A percentile compares a stretch with the other conserved stretches of the same genome.
phyloP scores from a whole-genome alignment of 2,113 vertebrate genomes.

The Ailuropoda melanoleuca region DNA sequence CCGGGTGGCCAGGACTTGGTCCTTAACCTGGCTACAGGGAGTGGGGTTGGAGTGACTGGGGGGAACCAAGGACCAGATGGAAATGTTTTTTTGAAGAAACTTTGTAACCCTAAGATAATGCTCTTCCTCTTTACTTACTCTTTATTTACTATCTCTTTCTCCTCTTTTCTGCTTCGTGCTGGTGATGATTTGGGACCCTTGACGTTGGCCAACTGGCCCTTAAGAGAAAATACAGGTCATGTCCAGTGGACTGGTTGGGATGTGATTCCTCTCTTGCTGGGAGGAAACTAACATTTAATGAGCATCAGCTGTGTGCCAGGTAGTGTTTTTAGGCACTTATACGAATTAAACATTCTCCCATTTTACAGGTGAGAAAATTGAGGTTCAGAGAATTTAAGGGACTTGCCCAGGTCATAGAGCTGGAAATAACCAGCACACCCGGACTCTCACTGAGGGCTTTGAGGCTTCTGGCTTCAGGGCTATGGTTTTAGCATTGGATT shows the following conservation, averaged over 20 bases:
- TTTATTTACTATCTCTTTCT: constrained; percentile 60
- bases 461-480: not conserved
- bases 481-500: not conserved
- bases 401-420: not conserved
- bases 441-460: not conserved
- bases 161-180: constrained; percentile 72
- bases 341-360: not conserved
- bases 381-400: not conserved
- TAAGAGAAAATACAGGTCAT: constrained; percentile 59
- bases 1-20: not conserved
- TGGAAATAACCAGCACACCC: not conserved
- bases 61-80: not conserved
- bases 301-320: constrained; percentile 70
- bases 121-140: constrained; percentile 47
- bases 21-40: not conserved
- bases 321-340: constrained; percentile 61
- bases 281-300: constrained; percentile 75
- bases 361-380: not conserved
- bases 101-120: constrained; percentile 46
- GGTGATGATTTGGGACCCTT: constrained; percentile 71
- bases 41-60: not conserved
- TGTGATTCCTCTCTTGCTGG: constrained; percentile 67
- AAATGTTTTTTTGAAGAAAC: constrained; percentile 32
- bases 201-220: constrained; percentile 63
- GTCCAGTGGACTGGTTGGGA: constrained; percentile 62